Conservation (phyloP, 2,113 vertebrate genomes). For the Coptodon rendalli region DNA sequence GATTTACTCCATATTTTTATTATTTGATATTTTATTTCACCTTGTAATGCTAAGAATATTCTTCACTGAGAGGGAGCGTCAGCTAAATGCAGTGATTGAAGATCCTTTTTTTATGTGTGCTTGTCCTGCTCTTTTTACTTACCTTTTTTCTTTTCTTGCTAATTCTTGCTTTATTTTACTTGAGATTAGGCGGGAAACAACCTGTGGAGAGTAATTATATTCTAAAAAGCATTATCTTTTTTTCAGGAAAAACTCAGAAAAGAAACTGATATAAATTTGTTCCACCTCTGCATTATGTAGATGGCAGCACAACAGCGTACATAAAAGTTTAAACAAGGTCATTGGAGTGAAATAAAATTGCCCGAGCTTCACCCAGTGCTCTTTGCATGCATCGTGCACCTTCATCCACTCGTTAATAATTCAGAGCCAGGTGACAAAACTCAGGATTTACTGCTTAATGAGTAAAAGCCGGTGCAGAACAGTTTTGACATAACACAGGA, state of each 20-base stretch:
- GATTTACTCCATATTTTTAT: neutral
- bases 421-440: neutral
- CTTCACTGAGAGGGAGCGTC: neutral
- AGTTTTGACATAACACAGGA: neutral
- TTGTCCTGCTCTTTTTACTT: neutral
- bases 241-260: neutral
- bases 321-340: constrained; percentile 5
- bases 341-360: neutral
- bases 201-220: neutral
- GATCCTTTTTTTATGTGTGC: neutral
- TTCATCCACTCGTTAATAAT: neutral
- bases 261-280: neutral
- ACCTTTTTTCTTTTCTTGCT: neutral
- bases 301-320: neutral
- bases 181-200: neutral
- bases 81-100: neutral
- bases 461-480: neutral
- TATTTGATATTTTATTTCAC: neutral
- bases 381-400: neutral
- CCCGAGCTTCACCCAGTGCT: neutral
- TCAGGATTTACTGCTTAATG: neutral
- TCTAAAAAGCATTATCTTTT: neutral
- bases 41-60: neutral
- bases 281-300: neutral
- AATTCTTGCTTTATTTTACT: neutral